Base-by-base conservation (phyloP, 2,888 invertebrate genomes). In the Oscheius onirici region DNA sequence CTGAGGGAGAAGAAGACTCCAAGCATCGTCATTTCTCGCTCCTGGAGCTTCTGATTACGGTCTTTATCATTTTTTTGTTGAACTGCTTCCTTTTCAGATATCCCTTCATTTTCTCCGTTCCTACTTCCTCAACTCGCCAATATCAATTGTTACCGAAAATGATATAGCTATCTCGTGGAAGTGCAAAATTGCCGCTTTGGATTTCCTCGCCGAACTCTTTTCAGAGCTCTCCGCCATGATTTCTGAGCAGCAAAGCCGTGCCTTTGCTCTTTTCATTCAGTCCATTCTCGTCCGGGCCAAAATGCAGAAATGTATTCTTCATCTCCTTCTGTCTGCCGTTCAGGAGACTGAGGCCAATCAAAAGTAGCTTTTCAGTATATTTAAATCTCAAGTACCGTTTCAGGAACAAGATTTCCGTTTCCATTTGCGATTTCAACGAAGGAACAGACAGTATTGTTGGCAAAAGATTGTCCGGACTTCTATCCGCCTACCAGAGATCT, bases 251-350 rank as follows among this genome's bases (percentile, higher is more conserved):
- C 78, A 84, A 71, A 75, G 76, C 44, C 72, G 76, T 24, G 82
- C 85, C 91, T 82, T 94, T 93, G 87, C 92, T 93, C 75, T 91
- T 2, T 86, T 85, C 74, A 76, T 87, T 8, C 83, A 84, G 63
- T 74, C 81, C 2, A 82, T 84, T 68, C 72, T 85, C 57, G 73
- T 69, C 2, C 71, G 78, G 11, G 79, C 84, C 84, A 94, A 94
- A 88, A 90, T 94, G 58, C 94, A 94, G 88, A 94, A 94, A 87
- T 92, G 93, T 26, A 90, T 93, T 57, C 90, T 94, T 60, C 93
- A 94, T 87, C 93, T 93, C 86, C 89, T 94, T 22, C 91, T 93
- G 61, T 92, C 93, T 2, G 92, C 92, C 20, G 85, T 85, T 2
- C 82, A 80, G 54, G 77, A 81, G 40, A 26, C 61, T 24, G 57